phyloP scores from a whole-genome alignment of 2,797 vertebrate species.

The Gymnocypris eckloni region DNA sequence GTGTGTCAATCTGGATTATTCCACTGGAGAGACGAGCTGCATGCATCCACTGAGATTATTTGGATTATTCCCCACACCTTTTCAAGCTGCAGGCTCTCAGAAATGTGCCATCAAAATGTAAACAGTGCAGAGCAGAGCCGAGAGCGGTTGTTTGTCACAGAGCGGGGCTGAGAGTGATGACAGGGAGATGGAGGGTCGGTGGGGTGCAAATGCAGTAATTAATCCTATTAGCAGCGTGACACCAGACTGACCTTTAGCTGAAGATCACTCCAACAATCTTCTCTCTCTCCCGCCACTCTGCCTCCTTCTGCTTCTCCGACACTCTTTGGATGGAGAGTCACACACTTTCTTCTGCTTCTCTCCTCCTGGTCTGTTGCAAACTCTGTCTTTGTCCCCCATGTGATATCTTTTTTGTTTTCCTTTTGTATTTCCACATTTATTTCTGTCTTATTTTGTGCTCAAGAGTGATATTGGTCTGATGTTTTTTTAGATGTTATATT shows the following conservation, averaged over 20 bases:
- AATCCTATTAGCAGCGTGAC: constrained; percentile 55
- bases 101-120: constrained; percentile 1
- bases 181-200: not conserved
- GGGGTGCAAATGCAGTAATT: constrained; percentile 48
- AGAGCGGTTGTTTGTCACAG: constrained; percentile 21
- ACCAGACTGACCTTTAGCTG: constrained; percentile 49
- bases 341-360: not conserved
- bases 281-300: not conserved
- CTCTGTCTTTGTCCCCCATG: not conserved
- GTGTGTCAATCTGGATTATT: constrained; percentile 23
- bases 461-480: constrained; percentile 40
- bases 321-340: not conserved
- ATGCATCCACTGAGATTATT: not conserved
- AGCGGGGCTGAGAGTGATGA: constrained; percentile 17
- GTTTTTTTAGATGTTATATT: not conserved
- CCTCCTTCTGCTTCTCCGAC: not conserved
- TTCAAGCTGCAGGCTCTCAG: constrained; percentile 27
- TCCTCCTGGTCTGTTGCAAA: not conserved
- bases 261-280: constrained; percentile 16
- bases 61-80: constrained; percentile 28
- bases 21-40: not conserved
- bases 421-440: not conserved
- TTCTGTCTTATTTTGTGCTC: not conserved
- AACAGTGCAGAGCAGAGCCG: not conserved
- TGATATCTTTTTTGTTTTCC: not conserved